phyloP scores from a whole-genome alignment of 2,797 vertebrate genomes.

The Nasua narica region DNA sequence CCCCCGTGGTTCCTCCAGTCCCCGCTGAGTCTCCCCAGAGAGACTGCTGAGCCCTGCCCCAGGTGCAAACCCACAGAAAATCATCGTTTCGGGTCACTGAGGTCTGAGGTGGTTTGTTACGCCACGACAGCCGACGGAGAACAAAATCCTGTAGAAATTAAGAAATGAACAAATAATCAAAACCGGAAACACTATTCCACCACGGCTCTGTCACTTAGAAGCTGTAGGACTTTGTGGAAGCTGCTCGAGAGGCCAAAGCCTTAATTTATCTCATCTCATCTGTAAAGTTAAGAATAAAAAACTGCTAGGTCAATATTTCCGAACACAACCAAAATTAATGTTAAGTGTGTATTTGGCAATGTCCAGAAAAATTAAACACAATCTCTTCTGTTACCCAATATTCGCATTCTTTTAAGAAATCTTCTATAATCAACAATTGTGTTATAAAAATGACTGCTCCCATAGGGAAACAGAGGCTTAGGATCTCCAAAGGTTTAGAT shows the following conservation, averaged over 20 bases:
- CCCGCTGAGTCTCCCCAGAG: not conserved
- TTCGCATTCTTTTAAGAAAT: conserved; percentile 53
- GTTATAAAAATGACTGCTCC: conserved; percentile 53
- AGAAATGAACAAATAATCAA: not conserved
- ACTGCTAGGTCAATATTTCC: not conserved
- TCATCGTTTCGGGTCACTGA: not conserved
- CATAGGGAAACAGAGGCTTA: not conserved
- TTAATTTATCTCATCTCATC: not conserved
- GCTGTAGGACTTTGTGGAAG: not conserved
- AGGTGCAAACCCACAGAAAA: not conserved
- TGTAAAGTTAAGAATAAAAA: not conserved
- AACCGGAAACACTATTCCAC: not conserved
- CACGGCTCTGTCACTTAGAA: rapidly evolving
- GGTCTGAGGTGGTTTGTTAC: not conserved
- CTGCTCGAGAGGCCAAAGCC: not conserved
- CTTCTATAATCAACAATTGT: conserved; percentile 38
- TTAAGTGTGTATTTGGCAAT: conserved; percentile 18
- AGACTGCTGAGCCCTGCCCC: not conserved
- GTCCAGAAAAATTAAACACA: not conserved
- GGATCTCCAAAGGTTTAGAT: conserved; percentile 34
- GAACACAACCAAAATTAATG: not conserved
- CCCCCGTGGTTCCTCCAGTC: not conserved
- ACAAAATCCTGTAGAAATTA: not conserved
- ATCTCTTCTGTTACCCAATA: conserved; percentile 46
- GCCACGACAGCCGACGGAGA: not conserved